phyloP scores from a whole-genome alignment of 37 sponge, comb jelly and placozoan species.

The Amphimedon queenslandica region DNA sequence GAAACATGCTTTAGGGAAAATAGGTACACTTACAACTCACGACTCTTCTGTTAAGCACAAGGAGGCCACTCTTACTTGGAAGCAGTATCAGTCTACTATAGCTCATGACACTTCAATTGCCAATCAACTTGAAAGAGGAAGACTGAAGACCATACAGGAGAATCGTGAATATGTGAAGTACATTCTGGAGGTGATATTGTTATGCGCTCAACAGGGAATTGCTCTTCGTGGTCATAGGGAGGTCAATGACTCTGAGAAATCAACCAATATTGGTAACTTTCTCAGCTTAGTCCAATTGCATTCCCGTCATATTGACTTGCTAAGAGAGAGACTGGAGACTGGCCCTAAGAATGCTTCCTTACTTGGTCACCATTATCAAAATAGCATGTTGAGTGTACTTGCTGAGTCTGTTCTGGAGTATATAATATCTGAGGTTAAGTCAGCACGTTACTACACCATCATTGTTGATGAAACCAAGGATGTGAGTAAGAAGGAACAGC shows the following conservation, averaged over 20 bases:
- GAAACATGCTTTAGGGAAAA: conserved; percentile 9
- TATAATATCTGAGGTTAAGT: neutral
- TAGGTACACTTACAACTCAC: conserved; percentile 1
- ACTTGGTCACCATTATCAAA: conserved; percentile 10
- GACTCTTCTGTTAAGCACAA: neutral
- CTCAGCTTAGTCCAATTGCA: neutral
- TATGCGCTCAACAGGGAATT: conserved; percentile 5
- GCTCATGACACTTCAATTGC: neutral
- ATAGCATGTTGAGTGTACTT: neutral
- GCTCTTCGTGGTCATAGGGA: conserved; percentile 14
- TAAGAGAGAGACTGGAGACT: neutral
- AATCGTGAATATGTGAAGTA: conserved; percentile 6
- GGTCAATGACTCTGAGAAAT: neutral
- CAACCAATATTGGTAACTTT: conserved; percentile 8
- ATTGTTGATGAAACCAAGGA: conserved; percentile 21
- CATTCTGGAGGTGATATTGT: conserved; percentile 1
- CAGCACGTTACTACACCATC: neutral
- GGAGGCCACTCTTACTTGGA: conserved; percentile 1
- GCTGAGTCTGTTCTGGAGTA: neutral
- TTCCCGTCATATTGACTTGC: neutral
- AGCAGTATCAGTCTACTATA: neutral
- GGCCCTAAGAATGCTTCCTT: conserved; percentile 12
- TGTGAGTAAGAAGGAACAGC: conserved; percentile 13
- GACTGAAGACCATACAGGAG: neutral
- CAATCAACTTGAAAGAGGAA: too few relatives aligned